Conservation (phyloP, 1,140 invertebrate species). For the Nomia melanderi region DNA sequence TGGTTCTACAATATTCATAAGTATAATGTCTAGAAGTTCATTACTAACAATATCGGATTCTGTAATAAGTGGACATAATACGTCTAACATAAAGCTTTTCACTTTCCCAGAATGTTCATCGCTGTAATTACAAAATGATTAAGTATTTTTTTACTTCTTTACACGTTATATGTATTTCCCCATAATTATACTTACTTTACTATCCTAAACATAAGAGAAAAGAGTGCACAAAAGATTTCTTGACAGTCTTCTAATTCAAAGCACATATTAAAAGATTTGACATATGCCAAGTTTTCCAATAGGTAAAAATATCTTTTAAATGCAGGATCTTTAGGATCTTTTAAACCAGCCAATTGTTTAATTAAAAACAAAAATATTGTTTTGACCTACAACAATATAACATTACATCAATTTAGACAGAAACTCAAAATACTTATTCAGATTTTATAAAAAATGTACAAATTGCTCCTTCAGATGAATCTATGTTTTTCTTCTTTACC, state of each 20-base stretch:
- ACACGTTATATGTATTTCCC: neutral
- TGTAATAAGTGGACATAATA: conserved; percentile 95
- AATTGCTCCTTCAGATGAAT: conserved; percentile 12
- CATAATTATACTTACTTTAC: conserved; percentile 88
- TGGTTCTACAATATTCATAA: conserved; percentile 98
- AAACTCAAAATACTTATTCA: neutral
- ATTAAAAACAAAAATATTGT: conserved; percentile 98
- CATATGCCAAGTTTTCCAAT: conserved; percentile 97
- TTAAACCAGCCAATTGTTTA: conserved; percentile 94
- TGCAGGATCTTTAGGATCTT: conserved; percentile 97
- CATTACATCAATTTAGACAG: conserved; percentile 5
- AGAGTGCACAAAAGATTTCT: conserved; percentile 96
- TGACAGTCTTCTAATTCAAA: conserved; percentile 98
- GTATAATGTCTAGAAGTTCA: conserved; percentile 95
- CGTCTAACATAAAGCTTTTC: conserved; percentile 97
- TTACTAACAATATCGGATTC: conserved; percentile 97
- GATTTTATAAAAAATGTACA: neutral
- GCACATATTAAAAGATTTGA: conserved; percentile 99
- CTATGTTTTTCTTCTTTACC: conserved; percentile 83
- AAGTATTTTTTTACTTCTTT: neutral
- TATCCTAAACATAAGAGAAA: conserved; percentile 97
- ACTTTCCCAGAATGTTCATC: conserved; percentile 98
- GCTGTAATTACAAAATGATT: conserved; percentile 80
- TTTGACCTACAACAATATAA: conserved; percentile 80
- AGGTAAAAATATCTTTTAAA: conserved; percentile 99